A percentile compares a stretch with the other conserved stretches of the same genome.
Evolutionary conservation across 2,888 invertebrate genomes (phyloP).

Genomic region (Philonicus albiceps): DNA sequence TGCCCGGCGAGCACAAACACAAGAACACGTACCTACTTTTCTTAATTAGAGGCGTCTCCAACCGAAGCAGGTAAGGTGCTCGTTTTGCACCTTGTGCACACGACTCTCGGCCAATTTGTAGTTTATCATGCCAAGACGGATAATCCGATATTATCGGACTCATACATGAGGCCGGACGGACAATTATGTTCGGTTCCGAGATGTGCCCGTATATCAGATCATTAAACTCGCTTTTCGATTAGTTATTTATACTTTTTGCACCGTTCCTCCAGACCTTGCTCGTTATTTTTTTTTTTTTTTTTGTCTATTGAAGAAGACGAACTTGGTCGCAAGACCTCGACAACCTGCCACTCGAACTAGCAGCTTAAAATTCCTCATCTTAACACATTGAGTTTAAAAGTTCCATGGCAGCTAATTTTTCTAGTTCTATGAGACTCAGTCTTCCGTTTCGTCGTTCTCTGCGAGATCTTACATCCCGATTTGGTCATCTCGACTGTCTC

Average conservation of each 20-base stretch:
- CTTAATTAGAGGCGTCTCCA: conserved; percentile 25
- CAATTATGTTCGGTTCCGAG: neutral
- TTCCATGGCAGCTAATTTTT: neutral
- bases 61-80: neutral
- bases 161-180: neutral
- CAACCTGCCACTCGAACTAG: neutral
- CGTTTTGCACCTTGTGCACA: conserved; percentile 34
- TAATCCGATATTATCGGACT: conserved; percentile 31
- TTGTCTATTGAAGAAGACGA: neutral
- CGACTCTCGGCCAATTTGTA: conserved; percentile 25
- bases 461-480: neutral
- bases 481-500: neutral
- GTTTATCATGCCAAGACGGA: conserved; percentile 30
- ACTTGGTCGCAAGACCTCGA: neutral
- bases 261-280: neutral
- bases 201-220: neutral
- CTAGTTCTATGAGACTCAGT: neutral
- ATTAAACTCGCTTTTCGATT: neutral
- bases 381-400: neutral
- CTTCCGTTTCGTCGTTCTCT: neutral
- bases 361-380: neutral
- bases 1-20: neutral
- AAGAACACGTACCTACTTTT: neutral
- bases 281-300: neutral
- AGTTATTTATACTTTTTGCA: neutral